phyloP scores from a whole-genome alignment of 2,888 invertebrate genomes.

The Yponomeuta evonymella region DNA sequence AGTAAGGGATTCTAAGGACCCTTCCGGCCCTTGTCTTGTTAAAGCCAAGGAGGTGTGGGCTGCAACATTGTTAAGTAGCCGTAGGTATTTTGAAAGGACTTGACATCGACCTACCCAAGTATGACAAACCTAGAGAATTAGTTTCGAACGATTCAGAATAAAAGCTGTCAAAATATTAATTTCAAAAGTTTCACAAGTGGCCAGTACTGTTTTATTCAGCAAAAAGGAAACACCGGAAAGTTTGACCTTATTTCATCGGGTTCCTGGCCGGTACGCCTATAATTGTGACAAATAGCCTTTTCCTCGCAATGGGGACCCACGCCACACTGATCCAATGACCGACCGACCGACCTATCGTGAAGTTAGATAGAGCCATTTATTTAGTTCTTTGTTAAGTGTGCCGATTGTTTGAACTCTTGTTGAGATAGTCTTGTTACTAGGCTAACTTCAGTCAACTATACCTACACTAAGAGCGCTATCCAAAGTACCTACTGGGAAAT shows the following conservation, averaged over 20 bases:
- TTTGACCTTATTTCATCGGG: background rate
- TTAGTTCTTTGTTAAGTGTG: background rate
- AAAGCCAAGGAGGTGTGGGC: background rate
- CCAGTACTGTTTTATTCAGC: background rate
- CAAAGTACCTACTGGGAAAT: too few species aligned
- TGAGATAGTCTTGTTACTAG: too few species aligned
- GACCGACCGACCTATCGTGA: too few species aligned
- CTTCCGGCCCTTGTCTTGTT: constrained; percentile 3
- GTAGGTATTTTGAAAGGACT: background rate
- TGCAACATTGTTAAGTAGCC: background rate
- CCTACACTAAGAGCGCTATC: too few species aligned
- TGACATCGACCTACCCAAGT: background rate
- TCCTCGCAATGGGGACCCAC: background rate
- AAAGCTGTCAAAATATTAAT: too few species aligned
- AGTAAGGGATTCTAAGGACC: background rate
- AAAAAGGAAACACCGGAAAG: background rate
- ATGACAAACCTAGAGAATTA: too few species aligned
- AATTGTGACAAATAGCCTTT: background rate
- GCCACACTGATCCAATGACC: background rate
- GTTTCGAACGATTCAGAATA: too few species aligned
- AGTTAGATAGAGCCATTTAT: too few species aligned
- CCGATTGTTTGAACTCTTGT: background rate
- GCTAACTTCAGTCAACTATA: too few species aligned
- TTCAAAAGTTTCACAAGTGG: background rate
- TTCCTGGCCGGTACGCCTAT: background rate